Evolutionary conservation across 92 coral and sea anemone genomes (phyloP), one percentile per base, ranked within the genome.

Genomic region (Umimayanthus kanabou): DNA sequence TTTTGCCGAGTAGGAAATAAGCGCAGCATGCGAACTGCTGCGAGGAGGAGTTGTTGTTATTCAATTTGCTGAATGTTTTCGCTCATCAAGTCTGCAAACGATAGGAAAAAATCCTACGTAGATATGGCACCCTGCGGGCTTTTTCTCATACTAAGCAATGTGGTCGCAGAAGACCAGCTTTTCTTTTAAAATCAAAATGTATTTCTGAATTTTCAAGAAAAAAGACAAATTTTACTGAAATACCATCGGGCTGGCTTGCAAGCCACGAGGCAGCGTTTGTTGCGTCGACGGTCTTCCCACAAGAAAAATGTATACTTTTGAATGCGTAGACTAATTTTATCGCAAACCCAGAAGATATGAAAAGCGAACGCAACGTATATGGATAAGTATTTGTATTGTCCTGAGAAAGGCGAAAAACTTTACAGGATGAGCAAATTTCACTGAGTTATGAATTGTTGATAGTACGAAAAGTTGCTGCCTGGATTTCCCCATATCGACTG

Each of bases 21-120:
- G 73, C 20, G 25, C 9, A 37, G 39, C 77, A 13, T 16, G 77
- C 22, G 77, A 73, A 15, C 3, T 76, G 65, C 9, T 78, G 81
- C 29, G 25, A 39, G 70, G 50, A 7, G 25, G 57, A 22, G 42
- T 18, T 25, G 42, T 18, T 25, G 37, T 25, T 45, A 25, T 69
- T 45, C 78, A 23, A 83, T 83, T 45, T 45, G 26, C 43, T 43
- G 58, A 69, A 45, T 69, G 77, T 16, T 70, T 83, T 72, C 64
- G 40, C 43, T 33, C 70, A 83, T 83, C 71, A 83, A 26, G 77
- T 72, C 87, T 72, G 77, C 78, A 70, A 83, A 67, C 77, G 64
- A 83, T 45, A 83, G 69, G 61, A 20, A 71, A 66, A 65, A 42
- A 45, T 16, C 30, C 22, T 66, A 67, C 86, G 65, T 49, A 53